Evolutionary conservation across 2,113 vertebrate species (phyloP).

Genomic region (Fulica atra): DNA sequence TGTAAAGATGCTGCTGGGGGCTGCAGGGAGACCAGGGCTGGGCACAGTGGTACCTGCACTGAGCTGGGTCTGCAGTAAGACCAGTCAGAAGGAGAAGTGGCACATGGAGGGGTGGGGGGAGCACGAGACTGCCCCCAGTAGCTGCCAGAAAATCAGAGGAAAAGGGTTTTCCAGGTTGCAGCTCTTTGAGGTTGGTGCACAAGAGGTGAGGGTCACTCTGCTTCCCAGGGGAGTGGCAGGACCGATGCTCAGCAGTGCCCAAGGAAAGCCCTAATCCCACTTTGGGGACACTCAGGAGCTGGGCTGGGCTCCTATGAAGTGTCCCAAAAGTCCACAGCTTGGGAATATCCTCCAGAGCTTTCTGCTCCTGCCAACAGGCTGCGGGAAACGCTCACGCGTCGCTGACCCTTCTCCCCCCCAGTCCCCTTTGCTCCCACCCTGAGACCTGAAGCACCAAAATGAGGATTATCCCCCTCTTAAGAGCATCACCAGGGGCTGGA

Average conservation of each 20-base stretch:
- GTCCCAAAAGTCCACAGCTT: accelerated
- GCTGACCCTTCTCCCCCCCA: background rate
- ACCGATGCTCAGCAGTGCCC: too few species aligned
- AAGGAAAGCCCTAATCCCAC: background rate
- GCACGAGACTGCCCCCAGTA: background rate
- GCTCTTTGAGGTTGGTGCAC: background rate
- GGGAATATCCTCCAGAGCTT: background rate
- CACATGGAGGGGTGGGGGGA: background rate
- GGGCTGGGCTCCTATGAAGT: background rate
- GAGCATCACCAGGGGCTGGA: accelerated
- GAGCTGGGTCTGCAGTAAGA: accelerated
- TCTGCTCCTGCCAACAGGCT: background rate
- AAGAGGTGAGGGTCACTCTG: background rate
- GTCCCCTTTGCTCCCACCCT: background rate
- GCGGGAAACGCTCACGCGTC: accelerated
- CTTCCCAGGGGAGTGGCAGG: background rate
- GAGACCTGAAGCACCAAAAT: accelerated
- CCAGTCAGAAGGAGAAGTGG: background rate
- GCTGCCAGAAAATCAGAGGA: background rate
- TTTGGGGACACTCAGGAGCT: accelerated
- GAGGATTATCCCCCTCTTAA: accelerated
- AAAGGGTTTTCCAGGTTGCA: background rate
- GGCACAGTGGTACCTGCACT: accelerated
- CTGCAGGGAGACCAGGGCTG: background rate
- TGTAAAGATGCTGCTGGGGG: too few species aligned